Base-by-base conservation (phyloP, 2,113 vertebrate species). In the Aythya baeri region DNA sequence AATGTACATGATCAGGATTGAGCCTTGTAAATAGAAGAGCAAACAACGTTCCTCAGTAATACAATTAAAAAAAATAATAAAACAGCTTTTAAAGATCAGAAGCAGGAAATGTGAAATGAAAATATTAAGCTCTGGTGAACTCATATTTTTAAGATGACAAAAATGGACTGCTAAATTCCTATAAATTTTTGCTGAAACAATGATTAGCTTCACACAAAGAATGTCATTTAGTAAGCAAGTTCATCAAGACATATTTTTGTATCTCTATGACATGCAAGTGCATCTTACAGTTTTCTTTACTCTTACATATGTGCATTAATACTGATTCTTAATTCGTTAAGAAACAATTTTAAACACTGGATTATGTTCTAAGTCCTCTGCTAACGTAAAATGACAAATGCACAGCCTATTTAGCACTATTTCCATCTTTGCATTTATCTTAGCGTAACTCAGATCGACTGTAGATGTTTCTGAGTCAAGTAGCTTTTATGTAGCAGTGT, bases 401-500 rank as follows among this genome's bases (percentile, higher is more conserved):
- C 80, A 70, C 84, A 77, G 57, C 38, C 67, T 32, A 14, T 74
- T 92, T 92, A 68, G 61, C 88, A 63, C 79, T 55, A 58, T 23
- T 87, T 89, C 93, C 88, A 83, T 70, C 83, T 83, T 49, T 46
- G 88, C 95, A 70, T 95, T 96, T 92, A 86, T 94, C 93, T 88
- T 26, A 8, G 81, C 63, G 46, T 92, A 95, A 83, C 94, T 93
- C 83, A 61, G 94, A 94, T 72, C 78, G 95, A 96, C 96, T 97
- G 96, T 70, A 94, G 95, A 87, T 31, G 29, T 94, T 97, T 97
- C 91, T 85, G 89, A 97, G 95, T 95, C 93, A 93, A 94, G 92
- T 62, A 92, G 97, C 95, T 95, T 96, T 94, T 79, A 97, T 96
- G 97, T 96, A 97, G 97, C 98, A 98, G 98, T 94, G 96, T 97